These are phyloP conservation scores for Coregonus sp. DNA, from an alignment of 2,797 vertebrate genomes.

Conservation along the genomic window DNA sequence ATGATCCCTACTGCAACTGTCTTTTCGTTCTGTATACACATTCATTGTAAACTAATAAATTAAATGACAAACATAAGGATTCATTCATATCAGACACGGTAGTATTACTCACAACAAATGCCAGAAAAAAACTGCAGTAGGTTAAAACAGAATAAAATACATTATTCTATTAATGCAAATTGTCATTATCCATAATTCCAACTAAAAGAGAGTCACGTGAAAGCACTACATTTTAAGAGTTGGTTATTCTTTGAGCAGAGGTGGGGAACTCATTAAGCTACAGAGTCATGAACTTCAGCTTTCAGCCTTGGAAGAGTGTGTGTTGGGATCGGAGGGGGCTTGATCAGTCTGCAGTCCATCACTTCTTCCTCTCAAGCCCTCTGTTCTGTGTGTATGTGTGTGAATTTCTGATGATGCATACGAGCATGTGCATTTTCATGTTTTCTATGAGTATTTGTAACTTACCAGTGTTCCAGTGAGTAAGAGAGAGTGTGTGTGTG, in stretches of 20 bases:
- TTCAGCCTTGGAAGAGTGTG: conserved; percentile 4
- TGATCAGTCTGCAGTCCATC: conserved; percentile 38
- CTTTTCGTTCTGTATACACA: conserved; percentile 29
- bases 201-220: conserved; percentile 44
- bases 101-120: conserved; percentile 58
- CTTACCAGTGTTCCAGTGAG: conserved; percentile 42
- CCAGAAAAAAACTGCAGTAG: conserved; percentile 3
- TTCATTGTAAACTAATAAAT: conserved; percentile 69
- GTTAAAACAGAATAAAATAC: conserved; percentile 37
- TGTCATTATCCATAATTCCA: conserved; percentile 43
- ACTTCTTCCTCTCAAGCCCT: conserved; percentile 29
- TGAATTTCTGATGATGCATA: conserved; percentile 8
- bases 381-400: conserved; percentile 33
- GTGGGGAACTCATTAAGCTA: conserved; percentile 39
- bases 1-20: conserved; percentile 20
- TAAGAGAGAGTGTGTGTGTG: conserved; percentile 12
- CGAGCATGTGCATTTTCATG: conserved; percentile 8
- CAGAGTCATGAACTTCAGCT: conserved; percentile 35
- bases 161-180: conserved; percentile 13
- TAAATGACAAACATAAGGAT: conserved; percentile 48
- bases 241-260: conserved; percentile 38
- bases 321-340: conserved; percentile 22
- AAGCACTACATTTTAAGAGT: conserved; percentile 41
- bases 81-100: conserved; percentile 57
- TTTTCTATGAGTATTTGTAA: neutral